Percentiles rank a stretch among this genome's conserved stretches.
Evolutionary conservation across 2,888 invertebrate genomes (phyloP).

Genomic region (Mimas tiliae): DNA sequence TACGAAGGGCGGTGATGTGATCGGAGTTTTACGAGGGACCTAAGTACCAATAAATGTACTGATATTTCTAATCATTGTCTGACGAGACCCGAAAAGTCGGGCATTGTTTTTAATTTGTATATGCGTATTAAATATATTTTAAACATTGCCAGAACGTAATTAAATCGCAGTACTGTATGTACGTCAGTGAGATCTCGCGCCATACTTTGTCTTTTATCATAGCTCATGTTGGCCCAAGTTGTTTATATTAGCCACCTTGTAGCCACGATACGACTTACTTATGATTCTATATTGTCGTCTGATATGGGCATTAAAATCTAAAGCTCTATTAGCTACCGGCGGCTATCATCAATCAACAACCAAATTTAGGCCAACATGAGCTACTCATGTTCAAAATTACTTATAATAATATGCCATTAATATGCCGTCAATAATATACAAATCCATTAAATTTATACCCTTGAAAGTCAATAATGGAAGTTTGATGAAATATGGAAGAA

Average conservation of each 20-base stretch:
- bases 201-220: neutral
- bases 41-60: too few species aligned
- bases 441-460: neutral
- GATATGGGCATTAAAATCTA: conserved; percentile 7
- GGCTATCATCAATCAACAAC: neutral
- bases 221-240: neutral
- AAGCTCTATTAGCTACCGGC: neutral
- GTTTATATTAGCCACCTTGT: neutral
- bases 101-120: too few species aligned
- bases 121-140: too few species aligned
- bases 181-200: neutral
- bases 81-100: too few species aligned
- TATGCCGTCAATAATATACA: neutral
- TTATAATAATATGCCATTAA: neutral
- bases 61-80: too few species aligned
- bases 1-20: too few species aligned
- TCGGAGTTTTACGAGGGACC: too few species aligned
- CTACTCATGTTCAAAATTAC: neutral
- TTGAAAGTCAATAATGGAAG: conserved; percentile 4
- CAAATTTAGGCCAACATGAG: neutral
- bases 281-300: neutral
- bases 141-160: too few species aligned
- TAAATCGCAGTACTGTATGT: neutral
- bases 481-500: neutral
- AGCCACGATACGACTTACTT: neutral